A percentile compares a stretch with the other conserved stretches of the same genome.
Conservation (phyloP, 2,113 vertebrate species). For the Sakesphorus luctuosus region DNA sequence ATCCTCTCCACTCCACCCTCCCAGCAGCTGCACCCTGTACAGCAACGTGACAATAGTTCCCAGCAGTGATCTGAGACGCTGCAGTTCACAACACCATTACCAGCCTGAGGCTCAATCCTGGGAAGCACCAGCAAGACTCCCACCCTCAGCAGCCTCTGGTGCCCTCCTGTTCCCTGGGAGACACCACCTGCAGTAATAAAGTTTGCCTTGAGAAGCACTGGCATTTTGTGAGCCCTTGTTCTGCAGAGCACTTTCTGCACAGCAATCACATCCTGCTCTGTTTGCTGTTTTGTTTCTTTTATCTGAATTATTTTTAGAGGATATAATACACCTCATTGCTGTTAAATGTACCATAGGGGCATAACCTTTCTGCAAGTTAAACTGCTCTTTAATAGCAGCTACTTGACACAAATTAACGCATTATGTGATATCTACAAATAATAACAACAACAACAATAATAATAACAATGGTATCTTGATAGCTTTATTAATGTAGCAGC, state of each 20-base stretch:
- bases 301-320: not conserved
- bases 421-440: not conserved
- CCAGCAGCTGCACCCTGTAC: not conserved
- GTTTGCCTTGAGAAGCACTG: not conserved
- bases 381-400: not conserved
- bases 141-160: not conserved
- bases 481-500: not conserved
- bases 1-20: not conserved
- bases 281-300: not conserved
- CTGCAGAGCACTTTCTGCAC: not conserved
- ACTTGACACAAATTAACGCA: not conserved
- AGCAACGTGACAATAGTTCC: not conserved
- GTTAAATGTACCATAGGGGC: not conserved
- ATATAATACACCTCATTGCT: not conserved
- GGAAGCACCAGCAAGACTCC: not conserved
- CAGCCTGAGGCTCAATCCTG: not conserved
- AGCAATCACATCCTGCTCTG: not conserved
- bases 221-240: not conserved
- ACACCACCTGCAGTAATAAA: not conserved
- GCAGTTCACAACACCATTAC: not conserved
- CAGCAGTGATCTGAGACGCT: not conserved
- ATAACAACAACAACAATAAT: not conserved
- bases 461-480: not conserved
- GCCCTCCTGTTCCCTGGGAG: not conserved
- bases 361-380: not conserved